Conservation (phyloP, 2,888 invertebrate species). For the Boloria euphrosyne region DNA sequence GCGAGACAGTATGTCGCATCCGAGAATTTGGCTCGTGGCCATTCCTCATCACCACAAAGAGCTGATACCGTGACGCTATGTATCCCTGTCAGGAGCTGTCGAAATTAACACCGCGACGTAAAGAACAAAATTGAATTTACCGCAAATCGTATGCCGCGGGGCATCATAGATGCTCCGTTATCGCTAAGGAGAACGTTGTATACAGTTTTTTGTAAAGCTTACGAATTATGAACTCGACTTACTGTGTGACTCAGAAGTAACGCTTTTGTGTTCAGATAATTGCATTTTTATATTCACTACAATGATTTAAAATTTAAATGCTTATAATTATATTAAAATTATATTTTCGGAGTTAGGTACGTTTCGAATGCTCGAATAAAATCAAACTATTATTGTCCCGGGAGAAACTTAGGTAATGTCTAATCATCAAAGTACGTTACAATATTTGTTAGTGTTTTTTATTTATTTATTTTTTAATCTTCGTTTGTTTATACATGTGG, state of each 20-base stretch:
- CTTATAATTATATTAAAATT: no score
- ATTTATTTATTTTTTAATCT: no score
- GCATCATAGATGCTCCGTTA: constrained; percentile 25
- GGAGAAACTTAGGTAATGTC: no score
- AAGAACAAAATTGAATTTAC: constrained; percentile 23
- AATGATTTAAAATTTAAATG: no score
- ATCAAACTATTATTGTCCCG: no score
- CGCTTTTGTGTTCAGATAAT: background rate
- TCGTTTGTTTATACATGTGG: no score
- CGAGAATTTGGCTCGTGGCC: constrained; percentile 57
- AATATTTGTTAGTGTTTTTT: no score
- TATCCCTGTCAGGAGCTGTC: constrained; percentile 9
- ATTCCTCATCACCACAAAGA: constrained; percentile 42
- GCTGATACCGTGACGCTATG: constrained; percentile 37
- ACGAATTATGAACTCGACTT: constrained; percentile 10
- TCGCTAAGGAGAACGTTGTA: constrained; percentile 13
- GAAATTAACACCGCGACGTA: constrained; percentile 3
- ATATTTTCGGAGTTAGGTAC: no score
- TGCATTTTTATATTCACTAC: no score
- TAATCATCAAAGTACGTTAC: no score
- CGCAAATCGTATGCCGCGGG: constrained; percentile 8
- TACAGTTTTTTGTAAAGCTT: constrained; percentile 19
- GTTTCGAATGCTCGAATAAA: no score
- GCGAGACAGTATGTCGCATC: constrained; percentile 59
- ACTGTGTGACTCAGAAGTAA: background rate